Evolutionary conservation across 2,797 vertebrate species (phyloP).

Genomic region (Molossus molossus): DNA sequence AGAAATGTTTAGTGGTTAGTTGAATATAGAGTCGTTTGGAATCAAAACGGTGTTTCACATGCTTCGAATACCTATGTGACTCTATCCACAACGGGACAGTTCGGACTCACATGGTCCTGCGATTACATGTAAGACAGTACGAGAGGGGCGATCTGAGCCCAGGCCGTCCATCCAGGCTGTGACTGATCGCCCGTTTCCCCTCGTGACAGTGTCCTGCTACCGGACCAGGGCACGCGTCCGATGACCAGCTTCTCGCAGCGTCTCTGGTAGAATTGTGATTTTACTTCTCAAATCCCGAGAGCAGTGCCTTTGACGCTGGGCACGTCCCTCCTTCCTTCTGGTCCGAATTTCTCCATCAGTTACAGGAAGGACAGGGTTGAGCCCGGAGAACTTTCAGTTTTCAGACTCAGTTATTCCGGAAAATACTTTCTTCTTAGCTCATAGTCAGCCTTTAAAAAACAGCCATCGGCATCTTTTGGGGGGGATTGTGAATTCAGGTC

Average conservation of each 20-base stretch:
- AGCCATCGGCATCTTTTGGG: background rate
- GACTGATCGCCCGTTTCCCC: rapidly evolving
- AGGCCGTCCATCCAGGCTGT: rapidly evolving
- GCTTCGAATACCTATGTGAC: no score
- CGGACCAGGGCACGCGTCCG: background rate
- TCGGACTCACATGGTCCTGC: rapidly evolving
- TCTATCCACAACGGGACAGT: rapidly evolving
- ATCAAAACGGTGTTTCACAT: background rate
- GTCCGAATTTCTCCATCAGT: background rate
- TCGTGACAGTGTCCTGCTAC: rapidly evolving
- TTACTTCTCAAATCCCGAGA: background rate
- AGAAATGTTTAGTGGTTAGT: background rate
- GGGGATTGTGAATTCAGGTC: rapidly evolving
- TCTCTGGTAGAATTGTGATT: rapidly evolving
- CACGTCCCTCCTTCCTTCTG: background rate
- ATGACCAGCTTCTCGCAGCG: background rate
- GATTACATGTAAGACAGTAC: rapidly evolving
- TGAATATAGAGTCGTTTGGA: background rate
- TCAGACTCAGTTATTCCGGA: background rate
- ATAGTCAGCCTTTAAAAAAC: background rate
- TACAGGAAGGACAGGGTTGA: background rate
- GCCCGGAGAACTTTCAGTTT: background rate
- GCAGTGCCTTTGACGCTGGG: background rate
- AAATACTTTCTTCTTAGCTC: background rate
- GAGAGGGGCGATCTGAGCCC: rapidly evolving